phyloP scores from a whole-genome alignment of 1,140 invertebrate species.

The Aphaenogaster rudis region DNA sequence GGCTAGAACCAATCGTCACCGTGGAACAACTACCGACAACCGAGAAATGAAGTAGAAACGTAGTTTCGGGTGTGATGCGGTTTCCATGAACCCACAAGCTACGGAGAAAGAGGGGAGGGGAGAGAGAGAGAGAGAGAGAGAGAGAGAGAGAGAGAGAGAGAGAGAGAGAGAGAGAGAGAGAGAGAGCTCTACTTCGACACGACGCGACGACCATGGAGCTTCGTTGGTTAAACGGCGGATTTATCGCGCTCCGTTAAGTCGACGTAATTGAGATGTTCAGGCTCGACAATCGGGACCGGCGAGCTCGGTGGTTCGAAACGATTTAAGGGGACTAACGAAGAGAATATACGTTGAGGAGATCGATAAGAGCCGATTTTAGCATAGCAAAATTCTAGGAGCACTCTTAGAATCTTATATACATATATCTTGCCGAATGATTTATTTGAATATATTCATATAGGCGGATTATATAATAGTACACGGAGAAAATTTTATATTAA shows the following conservation, averaged over 20 bases:
- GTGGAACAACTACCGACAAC: conserved; percentile 14
- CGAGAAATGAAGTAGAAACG: conserved; percentile 54
- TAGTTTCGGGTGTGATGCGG: conserved; percentile 28
- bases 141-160: no score
- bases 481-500: no score
- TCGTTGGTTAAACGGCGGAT: conserved; percentile 28
- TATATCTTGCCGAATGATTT: neutral
- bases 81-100: neutral
- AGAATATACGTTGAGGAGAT: conserved; percentile 6
- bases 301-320: conserved; percentile 13
- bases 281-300: neutral
- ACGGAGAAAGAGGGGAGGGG: neutral
- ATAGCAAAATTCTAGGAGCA: neutral
- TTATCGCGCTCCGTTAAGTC: conserved; percentile 53
- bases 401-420: neutral
- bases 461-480: neutral
- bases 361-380: neutral
- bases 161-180: neutral
- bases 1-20: conserved; percentile 52
- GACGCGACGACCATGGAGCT: neutral
- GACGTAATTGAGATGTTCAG: conserved; percentile 48
- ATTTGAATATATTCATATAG: neutral
- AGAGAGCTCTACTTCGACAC: neutral
- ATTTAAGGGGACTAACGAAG: conserved; percentile 48
- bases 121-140: neutral